Evolutionary conservation across 1,140 invertebrate genomes (phyloP).

Genomic region (Eueides isabella): DNA sequence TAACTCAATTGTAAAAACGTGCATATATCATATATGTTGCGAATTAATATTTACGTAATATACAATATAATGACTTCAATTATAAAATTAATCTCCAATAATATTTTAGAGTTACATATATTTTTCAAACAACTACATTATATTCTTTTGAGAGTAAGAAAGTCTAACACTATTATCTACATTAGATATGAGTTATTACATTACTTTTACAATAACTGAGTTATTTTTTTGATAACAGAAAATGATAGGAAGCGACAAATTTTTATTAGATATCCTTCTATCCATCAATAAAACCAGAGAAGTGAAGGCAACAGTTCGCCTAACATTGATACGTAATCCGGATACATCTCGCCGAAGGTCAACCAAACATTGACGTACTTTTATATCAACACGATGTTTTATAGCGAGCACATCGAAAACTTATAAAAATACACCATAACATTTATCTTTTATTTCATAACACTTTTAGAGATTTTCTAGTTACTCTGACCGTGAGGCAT

Average conservation of each 20-base stretch:
- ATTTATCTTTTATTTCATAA: slow-evolving; percentile 50
- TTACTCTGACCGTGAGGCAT: slow-evolving; percentile 11
- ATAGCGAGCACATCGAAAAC: slow-evolving; percentile 61
- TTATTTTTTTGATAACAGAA: slow-evolving; percentile 16
- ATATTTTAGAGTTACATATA: not conserved
- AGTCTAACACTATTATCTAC: too few relatives aligned
- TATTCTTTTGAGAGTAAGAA: not conserved
- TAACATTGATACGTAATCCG: slow-evolving; percentile 46
- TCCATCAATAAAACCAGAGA: slow-evolving; percentile 24
- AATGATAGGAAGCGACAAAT: slow-evolving; percentile 30
- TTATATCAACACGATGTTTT: slow-evolving; percentile 57
- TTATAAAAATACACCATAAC: slow-evolving; percentile 68
- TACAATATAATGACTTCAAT: not conserved
- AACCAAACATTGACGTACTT: slow-evolving; percentile 54
- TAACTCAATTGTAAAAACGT: too few relatives aligned
- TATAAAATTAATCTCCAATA: not conserved
- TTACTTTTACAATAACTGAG: not conserved
- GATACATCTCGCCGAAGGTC: slow-evolving; percentile 52
- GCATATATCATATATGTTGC: not conserved
- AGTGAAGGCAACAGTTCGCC: slow-evolving; percentile 34
- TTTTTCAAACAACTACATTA: not conserved
- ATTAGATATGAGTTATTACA: not conserved
- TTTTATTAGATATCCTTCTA: slow-evolving; percentile 36
- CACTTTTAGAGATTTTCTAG: slow-evolving; percentile 28
- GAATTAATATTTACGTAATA: not conserved